Base-by-base conservation (phyloP, 2,113 vertebrate genomes). In the Lynx canadensis region DNA sequence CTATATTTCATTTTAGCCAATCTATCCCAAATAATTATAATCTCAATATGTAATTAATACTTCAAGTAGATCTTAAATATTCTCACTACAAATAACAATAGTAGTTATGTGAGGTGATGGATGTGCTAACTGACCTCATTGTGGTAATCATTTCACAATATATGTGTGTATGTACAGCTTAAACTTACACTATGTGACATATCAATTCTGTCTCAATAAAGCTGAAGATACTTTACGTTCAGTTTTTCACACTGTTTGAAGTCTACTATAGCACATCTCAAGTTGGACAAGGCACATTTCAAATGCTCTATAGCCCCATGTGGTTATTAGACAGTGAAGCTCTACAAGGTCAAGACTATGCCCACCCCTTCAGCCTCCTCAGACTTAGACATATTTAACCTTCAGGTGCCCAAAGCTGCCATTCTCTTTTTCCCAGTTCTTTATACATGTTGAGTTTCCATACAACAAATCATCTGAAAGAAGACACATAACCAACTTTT, bases 401-500 rank as follows among this genome's bases (percentile, higher is more conserved):
- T 80, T 69, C 19, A 68, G 19, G 36, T 73, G 9, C 63, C 85
- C 65, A 27, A 89, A 79, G 19, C 73, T 57, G 38, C 19, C 48
- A 76, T 60, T 86, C 41, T 95, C 33, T 86, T 50, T 81, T 76
- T 91, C 45, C 65, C 19, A 93, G 55, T n/a, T 13, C 38, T 90
- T 95, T 86, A 74, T 68, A 73, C 27, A 71, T 85, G 15, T 45
- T 84, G 83, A 69, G 15, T 48, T 96, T 91, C 89, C 25, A 80
- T 29, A 45, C 21, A 50, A 95, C 33, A 92, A 57, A 94, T 84
- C 88, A 65, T 57, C 83, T 88, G 63, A 90, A 90, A 85, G 48
- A 50, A 82, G 50, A 66, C 29, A 90, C 76, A 83, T 89, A 50
- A 84, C n/a, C 41, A 89, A 36, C 82, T 12, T 84, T 78, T 95